Conservation (phyloP, 2,113 vertebrate species). For the Myrmophylax atrothorax region DNA sequence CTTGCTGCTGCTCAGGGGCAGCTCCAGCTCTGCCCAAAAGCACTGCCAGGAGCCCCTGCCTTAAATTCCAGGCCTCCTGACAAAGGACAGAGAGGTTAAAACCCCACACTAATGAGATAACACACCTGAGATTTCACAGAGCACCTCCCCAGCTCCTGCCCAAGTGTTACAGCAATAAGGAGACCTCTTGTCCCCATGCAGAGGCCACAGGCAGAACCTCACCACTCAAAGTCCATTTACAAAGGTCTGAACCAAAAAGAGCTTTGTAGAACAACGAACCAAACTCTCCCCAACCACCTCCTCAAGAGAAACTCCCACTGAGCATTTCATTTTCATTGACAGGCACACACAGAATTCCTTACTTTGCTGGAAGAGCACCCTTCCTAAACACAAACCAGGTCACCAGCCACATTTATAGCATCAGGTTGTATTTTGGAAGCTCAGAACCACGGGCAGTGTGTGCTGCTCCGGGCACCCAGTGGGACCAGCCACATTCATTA, state of each 20-base stretch:
- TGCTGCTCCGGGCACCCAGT: background rate
- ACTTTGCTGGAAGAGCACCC: background rate
- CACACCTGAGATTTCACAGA: background rate
- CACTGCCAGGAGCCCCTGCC: background rate
- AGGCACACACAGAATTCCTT: background rate
- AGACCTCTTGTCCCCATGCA: background rate
- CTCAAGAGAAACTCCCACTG: fast-evolving
- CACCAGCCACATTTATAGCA: fast-evolving
- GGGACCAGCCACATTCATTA: fast-evolving
- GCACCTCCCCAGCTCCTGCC: too few species aligned
- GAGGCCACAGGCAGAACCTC: background rate
- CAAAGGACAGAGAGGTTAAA: background rate
- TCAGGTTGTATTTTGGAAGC: fast-evolving
- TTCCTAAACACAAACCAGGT: background rate
- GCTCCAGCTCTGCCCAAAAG: background rate
- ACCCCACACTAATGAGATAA: background rate
- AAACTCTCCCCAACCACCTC: fast-evolving
- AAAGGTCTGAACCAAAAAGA: background rate
- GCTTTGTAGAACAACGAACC: background rate
- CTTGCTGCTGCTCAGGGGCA: background rate
- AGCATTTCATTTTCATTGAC: fast-evolving
- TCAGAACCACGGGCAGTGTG: background rate
- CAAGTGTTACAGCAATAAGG: fast-evolving
- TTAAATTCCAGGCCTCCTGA: background rate
- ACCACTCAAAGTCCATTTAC: fast-evolving